Base-by-base conservation (phyloP, 35 echinoderm and acorn worm species). In the Acanthaster planci region DNA sequence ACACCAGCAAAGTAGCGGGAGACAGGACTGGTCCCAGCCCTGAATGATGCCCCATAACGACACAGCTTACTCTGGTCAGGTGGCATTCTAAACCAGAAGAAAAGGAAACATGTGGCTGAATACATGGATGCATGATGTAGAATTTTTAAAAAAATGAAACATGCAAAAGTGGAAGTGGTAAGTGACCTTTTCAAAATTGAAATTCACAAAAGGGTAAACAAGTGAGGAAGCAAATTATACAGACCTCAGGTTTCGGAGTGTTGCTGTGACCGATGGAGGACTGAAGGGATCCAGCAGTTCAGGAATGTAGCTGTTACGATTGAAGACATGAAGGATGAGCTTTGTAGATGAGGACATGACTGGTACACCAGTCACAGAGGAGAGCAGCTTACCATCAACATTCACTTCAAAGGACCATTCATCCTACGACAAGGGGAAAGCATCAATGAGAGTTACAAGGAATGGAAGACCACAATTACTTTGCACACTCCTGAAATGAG, bases 241-340 rank as follows among this genome's bases (percentile, higher is more conserved):
- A 16, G 81, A 89, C 87, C 87, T 81, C 21, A 89, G n/a, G 37
- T 64, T 68, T 35, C 37, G 17, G 27, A 89, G 75, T 12, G n/a
- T 35, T 31, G 78, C 87, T 2, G 40, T 31, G 8, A 79, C 67
- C 14, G 57, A 17, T 6, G 87, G 87, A 31, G 78, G 78, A 37
- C 52, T 42, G 59, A 89, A 89, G 7, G 39, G 52, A 31, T 89
- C 79, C 7, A 19, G 30, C 18, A 82, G 67, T 5, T 40, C 55
- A 17, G 87, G 40, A 10, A 89, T 59, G 37, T 38, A 83, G 50
- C 72, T 80, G 27, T 76, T 44, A 50, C 30, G 19, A 38, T 89
- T 89, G 78, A 79, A 89, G 21, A 82, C 78, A 56, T 80, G 59
- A 38, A 89, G 67, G 39, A 80, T 76, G 17, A 89, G 87, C 51